phyloP scores from a whole-genome alignment of 2,888 invertebrate genomes.

The Platycheirus rosarum region DNA sequence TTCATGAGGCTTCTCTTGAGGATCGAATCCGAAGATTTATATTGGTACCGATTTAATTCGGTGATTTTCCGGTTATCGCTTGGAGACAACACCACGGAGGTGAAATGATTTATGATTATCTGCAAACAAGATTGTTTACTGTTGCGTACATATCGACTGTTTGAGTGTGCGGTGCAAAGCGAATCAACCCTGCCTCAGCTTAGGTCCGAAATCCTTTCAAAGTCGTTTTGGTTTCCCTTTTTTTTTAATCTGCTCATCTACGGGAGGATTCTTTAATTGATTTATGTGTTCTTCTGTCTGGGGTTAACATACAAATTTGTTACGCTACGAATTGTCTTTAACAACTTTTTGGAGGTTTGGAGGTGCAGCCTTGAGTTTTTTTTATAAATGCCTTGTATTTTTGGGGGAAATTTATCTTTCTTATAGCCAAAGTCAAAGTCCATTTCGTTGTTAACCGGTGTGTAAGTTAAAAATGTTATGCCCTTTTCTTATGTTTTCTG shows the following conservation, averaged over 20 bases:
- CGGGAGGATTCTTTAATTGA: conserved; percentile 45
- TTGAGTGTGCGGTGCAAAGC: conserved; percentile 28
- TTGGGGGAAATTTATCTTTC: conserved; percentile 39
- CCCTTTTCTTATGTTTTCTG: conserved; percentile 38
- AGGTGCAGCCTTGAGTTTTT: conserved; percentile 23
- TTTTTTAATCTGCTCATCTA: conserved; percentile 29
- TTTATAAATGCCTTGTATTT: conserved; percentile 9
- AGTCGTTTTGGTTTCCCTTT: conserved; percentile 14
- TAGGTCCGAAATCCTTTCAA: conserved; percentile 19
- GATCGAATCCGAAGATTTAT: conserved; percentile 32
- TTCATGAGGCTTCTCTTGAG: conserved; percentile 19
- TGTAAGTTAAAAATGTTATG: conserved; percentile 49
- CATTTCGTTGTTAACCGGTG: conserved; percentile 37
- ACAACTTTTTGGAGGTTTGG: conserved; percentile 53
- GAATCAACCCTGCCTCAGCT: conserved; percentile 6
- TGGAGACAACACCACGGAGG: conserved; percentile 30
- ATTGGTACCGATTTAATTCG: conserved; percentile 31
- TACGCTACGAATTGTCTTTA: conserved; percentile 66
- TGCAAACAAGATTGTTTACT: conserved; percentile 23
- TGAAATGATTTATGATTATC: conserved; percentile 39
- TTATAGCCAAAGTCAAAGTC: conserved; percentile 56
- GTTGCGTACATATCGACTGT: conserved; percentile 49
- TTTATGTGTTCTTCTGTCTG: conserved; percentile 61
- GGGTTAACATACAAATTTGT: conserved; percentile 64
- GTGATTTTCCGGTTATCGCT: conserved; percentile 45